Evolutionary conservation across 1,140 invertebrate genomes (phyloP).

Genomic region (Arion vulgaris): DNA sequence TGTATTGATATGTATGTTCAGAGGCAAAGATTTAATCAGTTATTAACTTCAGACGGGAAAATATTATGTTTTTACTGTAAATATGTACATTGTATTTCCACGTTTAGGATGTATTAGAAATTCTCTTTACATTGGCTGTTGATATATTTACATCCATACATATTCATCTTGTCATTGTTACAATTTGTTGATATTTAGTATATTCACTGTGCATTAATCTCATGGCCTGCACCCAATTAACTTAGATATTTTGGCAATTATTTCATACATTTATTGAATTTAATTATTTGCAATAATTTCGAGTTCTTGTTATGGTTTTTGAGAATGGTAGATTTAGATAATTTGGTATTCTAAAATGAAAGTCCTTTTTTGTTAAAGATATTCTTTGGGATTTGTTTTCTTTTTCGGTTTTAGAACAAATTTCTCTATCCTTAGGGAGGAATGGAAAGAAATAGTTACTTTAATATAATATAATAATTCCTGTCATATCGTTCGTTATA

Average conservation of each 20-base stretch:
- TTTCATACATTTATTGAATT: no score
- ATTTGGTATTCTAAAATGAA: no score
- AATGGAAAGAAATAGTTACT: no score
- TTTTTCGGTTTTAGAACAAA: no score
- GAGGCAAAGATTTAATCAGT: neutral
- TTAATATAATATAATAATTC: no score
- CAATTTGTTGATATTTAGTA: conserved; percentile 6
- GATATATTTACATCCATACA: neutral
- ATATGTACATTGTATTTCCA: conserved; percentile 14
- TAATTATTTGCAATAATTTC: no score
- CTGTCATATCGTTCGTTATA: no score
- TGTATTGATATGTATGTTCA: neutral
- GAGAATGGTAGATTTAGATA: no score
- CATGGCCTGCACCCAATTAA: neutral
- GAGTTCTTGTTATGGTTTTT: no score
- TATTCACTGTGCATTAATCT: conserved; percentile 7
- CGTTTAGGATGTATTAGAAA: neutral
- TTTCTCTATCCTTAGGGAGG: no score
- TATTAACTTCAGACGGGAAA: neutral
- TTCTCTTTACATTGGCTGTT: neutral
- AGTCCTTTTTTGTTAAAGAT: no score
- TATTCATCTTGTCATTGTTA: conserved; percentile 13
- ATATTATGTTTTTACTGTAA: neutral
- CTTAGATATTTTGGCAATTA: neutral
- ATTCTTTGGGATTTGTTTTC: no score